phyloP scores from a whole-genome alignment of 2,888 invertebrate species.

The Abscondita cerata region DNA sequence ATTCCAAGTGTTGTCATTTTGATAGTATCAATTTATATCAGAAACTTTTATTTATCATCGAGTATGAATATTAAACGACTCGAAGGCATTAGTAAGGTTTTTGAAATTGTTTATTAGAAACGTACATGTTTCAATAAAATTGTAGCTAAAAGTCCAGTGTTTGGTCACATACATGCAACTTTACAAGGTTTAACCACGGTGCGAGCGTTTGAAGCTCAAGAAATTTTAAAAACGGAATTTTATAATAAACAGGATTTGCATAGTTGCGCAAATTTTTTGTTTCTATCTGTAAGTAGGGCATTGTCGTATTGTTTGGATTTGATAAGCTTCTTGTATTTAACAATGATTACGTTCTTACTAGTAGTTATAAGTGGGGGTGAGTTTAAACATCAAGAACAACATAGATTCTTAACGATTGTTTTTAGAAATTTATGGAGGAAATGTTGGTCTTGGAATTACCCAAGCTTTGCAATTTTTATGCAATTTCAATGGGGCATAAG shows the following conservation, averaged over 20 bases:
- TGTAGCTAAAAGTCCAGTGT: too few relatives aligned
- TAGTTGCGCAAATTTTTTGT: not conserved
- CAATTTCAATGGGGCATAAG: slow-evolving; percentile 87
- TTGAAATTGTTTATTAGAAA: too few relatives aligned
- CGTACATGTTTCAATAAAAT: too few relatives aligned
- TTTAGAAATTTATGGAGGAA: slow-evolving; percentile 49
- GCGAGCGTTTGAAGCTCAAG: not conserved
- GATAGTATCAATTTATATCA: slow-evolving; percentile 75
- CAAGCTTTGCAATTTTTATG: slow-evolving; percentile 50
- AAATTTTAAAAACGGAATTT: not conserved
- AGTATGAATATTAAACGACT: slow-evolving; percentile 82
- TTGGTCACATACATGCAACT: slow-evolving; percentile 77
- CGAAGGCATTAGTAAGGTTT: slow-evolving; percentile 84
- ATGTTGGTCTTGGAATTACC: slow-evolving; percentile 53
- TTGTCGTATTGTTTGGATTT: not conserved
- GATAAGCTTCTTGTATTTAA: too few relatives aligned
- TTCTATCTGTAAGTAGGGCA: not conserved
- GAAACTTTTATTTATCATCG: slow-evolving; percentile 79
- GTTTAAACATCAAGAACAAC: too few relatives aligned
- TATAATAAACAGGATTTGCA: not conserved
- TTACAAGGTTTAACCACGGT: slow-evolving; percentile 77
- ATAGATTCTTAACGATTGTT: too few relatives aligned
- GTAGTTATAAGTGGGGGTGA: too few relatives aligned
- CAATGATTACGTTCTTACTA: too few relatives aligned
- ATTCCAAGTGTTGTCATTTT: slow-evolving; percentile 75